Evolutionary conservation across 2,888 invertebrate genomes (phyloP).

Genomic region (Nipponacmea schrenckii): DNA sequence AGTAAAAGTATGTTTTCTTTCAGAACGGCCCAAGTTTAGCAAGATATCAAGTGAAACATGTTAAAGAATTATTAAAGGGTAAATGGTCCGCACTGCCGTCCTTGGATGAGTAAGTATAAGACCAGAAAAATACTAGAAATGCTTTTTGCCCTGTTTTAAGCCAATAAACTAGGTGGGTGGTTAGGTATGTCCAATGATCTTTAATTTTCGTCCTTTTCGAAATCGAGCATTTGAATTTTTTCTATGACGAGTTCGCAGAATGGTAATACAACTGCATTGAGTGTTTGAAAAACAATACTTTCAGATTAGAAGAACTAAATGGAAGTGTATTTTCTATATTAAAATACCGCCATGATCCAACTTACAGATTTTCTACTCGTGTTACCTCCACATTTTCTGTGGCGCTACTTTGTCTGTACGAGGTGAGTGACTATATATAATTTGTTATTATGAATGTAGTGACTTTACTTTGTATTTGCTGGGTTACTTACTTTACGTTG

Average conservation of each 20-base stretch:
- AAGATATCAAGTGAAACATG: slow-evolving; percentile 6
- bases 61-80: slow-evolving; percentile 9
- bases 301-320: not conserved
- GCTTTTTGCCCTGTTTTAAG: no score
- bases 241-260: no score
- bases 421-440: slow-evolving; percentile 29
- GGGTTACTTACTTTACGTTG: slow-evolving; percentile 29
- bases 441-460: slow-evolving; percentile 31
- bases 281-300: not conserved
- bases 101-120: not conserved
- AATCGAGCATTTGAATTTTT: no score
- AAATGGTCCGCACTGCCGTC: not conserved
- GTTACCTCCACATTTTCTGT: slow-evolving; percentile 34
- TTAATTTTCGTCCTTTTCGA: no score
- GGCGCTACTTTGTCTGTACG: slow-evolving; percentile 35
- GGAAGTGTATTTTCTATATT: not conserved
- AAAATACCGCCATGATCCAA: slow-evolving; percentile 24
- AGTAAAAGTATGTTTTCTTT: not conserved
- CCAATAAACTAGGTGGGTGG: no score
- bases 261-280: no score
- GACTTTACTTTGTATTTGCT: slow-evolving; percentile 35
- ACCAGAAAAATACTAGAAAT: no score
- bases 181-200: no score
- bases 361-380: slow-evolving; percentile 31
- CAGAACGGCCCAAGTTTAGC: not conserved